Evolutionary conservation across 1,140 invertebrate genomes (phyloP).

Genomic region (Macrocentrus cingulum): DNA sequence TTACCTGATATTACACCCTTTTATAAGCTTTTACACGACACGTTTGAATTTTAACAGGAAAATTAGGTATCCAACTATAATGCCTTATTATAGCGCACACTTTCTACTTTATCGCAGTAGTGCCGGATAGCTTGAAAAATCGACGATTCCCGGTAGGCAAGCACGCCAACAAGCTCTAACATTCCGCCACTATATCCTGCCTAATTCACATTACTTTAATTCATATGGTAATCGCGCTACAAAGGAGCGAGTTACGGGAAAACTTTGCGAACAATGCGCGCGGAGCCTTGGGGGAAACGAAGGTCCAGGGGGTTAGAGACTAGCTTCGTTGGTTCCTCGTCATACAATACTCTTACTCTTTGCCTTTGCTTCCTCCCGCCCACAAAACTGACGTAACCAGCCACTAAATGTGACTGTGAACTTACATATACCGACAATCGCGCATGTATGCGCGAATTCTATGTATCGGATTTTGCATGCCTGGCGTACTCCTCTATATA

Average conservation of each 20-base stretch:
- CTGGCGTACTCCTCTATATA: slow-evolving; percentile 17
- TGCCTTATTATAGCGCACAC: neutral
- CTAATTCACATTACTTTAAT: slow-evolving; percentile 57
- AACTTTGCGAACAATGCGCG: slow-evolving; percentile 55
- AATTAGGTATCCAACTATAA: too few species aligned
- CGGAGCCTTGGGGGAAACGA: slow-evolving; percentile 43
- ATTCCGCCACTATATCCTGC: slow-evolving; percentile 23
- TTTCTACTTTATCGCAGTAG: neutral
- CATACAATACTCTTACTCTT: slow-evolving; percentile 1
- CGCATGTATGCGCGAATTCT: too few species aligned
- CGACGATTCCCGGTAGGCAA: slow-evolving; percentile 19
- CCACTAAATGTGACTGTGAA: slow-evolving; percentile 10
- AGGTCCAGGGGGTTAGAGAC: slow-evolving; percentile 24
- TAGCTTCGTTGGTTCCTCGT: slow-evolving; percentile 12
- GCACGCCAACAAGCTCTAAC: slow-evolving; percentile 8
- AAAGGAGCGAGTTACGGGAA: slow-evolving; percentile 44
- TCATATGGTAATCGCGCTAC: slow-evolving; percentile 55
- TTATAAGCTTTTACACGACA: too few species aligned
- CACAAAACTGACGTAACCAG: neutral
- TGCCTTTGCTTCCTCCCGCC: neutral
- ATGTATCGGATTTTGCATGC: slow-evolving; percentile 51
- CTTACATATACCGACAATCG: slow-evolving; percentile 31
- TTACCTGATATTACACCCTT: too few species aligned
- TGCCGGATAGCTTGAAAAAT: neutral
- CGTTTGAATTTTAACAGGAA: too few species aligned